Base-by-base conservation (phyloP, 2,888 invertebrate species). In the Chymomyza procnemis region DNA sequence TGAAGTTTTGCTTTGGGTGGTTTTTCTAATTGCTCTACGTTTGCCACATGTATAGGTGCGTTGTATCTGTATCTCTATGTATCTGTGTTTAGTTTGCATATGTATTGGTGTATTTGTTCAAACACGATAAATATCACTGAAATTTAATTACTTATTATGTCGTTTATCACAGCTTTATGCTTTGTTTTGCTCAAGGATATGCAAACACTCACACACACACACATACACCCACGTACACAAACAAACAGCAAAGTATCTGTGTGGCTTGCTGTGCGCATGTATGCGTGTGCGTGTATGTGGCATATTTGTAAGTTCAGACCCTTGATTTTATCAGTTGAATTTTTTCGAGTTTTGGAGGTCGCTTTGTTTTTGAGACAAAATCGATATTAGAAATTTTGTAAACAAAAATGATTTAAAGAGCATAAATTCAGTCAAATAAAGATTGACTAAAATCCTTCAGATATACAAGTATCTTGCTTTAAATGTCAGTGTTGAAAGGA, bases 81-180 rank as follows among this genome's bases (percentile, higher is more conserved):
- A 59, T 66, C 61, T 41, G 52, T 52, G 18, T 66, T 61, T 55
- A 55, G n/a, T 55, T 55, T 26, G 66, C 41, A 68, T 72, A 73
- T 60, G n/a, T n/a, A n/a, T n/a, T n/a, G n/a, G n/a, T 48, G 14
- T 9, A 47, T 59, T 59, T 59, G 19, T 4, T 57, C 30, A 30
- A 4, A n/a, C 22, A 55, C 59, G 81, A 80, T 84, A 80, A 76
- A 79, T 73, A 85, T 82, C 74, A 67, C 64, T 56, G 61, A 69
- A 72, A 80, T 69, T 80, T 76, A 83, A 85, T 83, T 83, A 83
- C 30, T n/a, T 19, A 19, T 75, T 86, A 57, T 58, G 12, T 54
- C 26, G 56, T 26, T 59, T 34, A 65, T 46, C 34, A 22, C 14
- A 52, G 16, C 16, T 55, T 57, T 50, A n/a, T 52, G 34, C 54